Base-by-base conservation (phyloP, 2,113 vertebrate species). In the Psittacula cyanocephala region DNA sequence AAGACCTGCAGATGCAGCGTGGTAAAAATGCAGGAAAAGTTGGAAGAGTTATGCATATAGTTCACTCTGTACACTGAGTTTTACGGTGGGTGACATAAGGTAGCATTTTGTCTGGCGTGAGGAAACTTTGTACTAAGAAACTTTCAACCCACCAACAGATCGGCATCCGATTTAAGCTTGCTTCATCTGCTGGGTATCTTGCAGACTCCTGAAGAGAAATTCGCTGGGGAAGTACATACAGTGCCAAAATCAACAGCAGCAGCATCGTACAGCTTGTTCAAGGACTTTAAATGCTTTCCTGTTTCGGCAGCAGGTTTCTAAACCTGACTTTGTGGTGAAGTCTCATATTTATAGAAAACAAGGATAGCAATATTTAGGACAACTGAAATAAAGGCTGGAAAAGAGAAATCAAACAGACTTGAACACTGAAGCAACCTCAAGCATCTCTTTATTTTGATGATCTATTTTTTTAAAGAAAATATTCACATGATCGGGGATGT, bases 391-490 rank as follows among this genome's bases (percentile, higher is more conserved):
- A 97, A 98, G 97, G 98, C 98, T 98, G 98, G 97, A 97, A 98
- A 96, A 98, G 95, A 97, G 88, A 95, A 96, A 97, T 95, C 95
- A 94, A 96, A 96, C 95, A 97, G 89, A 98, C 97, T 98, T 98
- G 97, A 98, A 98, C 97, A 98, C 98, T 98, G 98, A 98, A 97
- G 96, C 97, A 98, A 98, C 98, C 97, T 98, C 98, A 97, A 98
- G 97, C 98, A 98, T 98, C 98, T 98, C 98, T 98, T 95, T 97
- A 94, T 97, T 97, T 97, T 97, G 91, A 97, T 97, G 72, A 96
- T 98, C 89, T 97, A 96, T 97, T 97, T 98, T 98, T 97, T 98
- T 97, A 97, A 98, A 95, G 96, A 98, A 97, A 95, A 94, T 97
- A 94, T 76, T 98, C 97, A 98, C 79, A 44, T 95, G 96, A 96